Percentiles rank a stretch among this genome's conserved stretches.
These are phyloP conservation scores for Cepaea hortensis DNA, from an alignment of 2,888 invertebrate genomes.

Conservation along the genomic window DNA sequence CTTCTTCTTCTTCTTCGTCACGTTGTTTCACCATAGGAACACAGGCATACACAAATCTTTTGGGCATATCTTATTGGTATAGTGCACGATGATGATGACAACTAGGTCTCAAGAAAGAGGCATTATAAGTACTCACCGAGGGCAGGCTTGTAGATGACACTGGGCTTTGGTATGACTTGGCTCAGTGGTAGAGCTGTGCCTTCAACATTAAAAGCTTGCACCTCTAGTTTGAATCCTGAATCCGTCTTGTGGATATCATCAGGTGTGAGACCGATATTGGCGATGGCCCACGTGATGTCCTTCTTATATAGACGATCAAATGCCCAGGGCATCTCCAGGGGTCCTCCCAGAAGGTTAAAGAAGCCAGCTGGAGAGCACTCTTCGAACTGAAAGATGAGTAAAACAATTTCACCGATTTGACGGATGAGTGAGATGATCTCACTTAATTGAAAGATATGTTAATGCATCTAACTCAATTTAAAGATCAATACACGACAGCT, in stretches of 20 bases:
- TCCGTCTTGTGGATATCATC: constrained; percentile 52
- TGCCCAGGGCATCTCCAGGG: constrained; percentile 56
- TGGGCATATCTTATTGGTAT: too few species aligned
- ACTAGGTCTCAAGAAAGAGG: too few species aligned
- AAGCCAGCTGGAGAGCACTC: constrained; percentile 42
- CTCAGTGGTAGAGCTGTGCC: constrained; percentile 29
- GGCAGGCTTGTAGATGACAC: constrained; percentile 51
- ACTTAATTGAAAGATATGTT: neutral
- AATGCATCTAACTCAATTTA: neutral
- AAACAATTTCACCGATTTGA: neutral
- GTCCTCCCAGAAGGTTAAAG: constrained; percentile 51
- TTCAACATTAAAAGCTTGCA: constrained; percentile 49
- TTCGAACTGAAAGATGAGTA: neutral
- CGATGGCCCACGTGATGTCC: constrained; percentile 53
- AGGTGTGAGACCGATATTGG: constrained; percentile 40
- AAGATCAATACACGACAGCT: too few species aligned
- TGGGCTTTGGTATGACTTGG: constrained; percentile 43
- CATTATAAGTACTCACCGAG: constrained; percentile 45
- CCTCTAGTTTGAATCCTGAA: constrained; percentile 46
- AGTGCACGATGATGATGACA: too few species aligned
- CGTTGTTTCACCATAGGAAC: too few species aligned
- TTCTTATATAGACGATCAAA: constrained; percentile 54
- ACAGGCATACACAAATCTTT: too few species aligned
- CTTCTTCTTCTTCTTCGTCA: too few species aligned
- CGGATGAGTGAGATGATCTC: neutral